These are phyloP conservation scores for Danio jaintianensis DNA, from an alignment of 2,797 vertebrate genomes.

Conservation along the genomic window DNA sequence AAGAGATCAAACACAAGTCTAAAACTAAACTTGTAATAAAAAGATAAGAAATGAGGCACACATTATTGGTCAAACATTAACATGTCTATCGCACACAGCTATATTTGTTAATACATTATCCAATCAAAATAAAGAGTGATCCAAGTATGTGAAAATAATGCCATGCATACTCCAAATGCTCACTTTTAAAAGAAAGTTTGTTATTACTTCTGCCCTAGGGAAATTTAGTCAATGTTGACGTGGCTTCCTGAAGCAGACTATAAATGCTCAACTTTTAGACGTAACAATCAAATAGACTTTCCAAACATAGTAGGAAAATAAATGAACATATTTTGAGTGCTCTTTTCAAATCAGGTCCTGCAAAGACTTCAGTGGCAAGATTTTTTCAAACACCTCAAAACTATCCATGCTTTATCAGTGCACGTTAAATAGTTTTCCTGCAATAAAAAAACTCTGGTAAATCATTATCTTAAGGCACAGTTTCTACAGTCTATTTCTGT, in stretches of 20 bases:
- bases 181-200: neutral
- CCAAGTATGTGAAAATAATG: neutral
- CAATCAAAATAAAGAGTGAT: too few relatives aligned
- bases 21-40: too few relatives aligned
- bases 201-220: neutral
- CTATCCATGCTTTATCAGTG: neutral
- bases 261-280: slow-evolving; percentile 22
- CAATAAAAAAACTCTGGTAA: neutral
- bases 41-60: too few relatives aligned
- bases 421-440: neutral
- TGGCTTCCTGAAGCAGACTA: neutral
- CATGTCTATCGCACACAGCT: too few relatives aligned
- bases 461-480: slow-evolving; percentile 6
- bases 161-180: neutral
- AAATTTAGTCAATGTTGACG: neutral
- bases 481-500: slow-evolving; percentile 13
- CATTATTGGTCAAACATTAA: too few relatives aligned
- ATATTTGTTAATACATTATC: too few relatives aligned
- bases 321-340: neutral
- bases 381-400: neutral
- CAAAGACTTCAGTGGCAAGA: neutral
- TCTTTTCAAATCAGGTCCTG: neutral
- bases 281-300: neutral
- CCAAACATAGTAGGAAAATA: neutral
- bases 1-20: too few relatives aligned